Percentiles rank a stretch among this genome's conserved stretches.
These are phyloP conservation scores for Neodiprion lecontei DNA, from an alignment of 1,140 invertebrate species.

Conservation along the genomic window DNA sequence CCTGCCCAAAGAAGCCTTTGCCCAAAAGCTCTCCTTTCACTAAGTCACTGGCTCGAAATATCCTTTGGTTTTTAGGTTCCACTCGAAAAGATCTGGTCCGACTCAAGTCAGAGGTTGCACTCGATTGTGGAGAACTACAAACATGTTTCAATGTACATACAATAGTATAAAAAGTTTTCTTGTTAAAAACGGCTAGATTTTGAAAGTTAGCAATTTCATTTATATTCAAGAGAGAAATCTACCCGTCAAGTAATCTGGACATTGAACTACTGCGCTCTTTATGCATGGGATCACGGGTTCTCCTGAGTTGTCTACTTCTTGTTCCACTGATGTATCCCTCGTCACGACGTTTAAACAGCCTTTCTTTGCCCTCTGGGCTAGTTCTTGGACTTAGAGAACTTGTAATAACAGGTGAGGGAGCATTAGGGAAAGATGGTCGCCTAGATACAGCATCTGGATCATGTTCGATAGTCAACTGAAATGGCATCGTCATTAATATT, in stretches of 20 bases:
- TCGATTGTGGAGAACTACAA: slow-evolving; percentile 55
- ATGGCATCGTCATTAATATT: slow-evolving; percentile 20
- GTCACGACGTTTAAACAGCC: slow-evolving; percentile 74
- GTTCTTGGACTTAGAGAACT: slow-evolving; percentile 51
- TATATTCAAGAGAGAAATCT: slow-evolving; percentile 31
- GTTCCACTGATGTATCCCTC: slow-evolving; percentile 67
- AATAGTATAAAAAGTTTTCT: not conserved
- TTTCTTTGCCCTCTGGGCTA: slow-evolving; percentile 66
- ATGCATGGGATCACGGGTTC: slow-evolving; percentile 63
- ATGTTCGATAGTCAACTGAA: slow-evolving; percentile 85
- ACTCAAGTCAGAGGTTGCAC: slow-evolving; percentile 72
- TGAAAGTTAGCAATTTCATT: slow-evolving; percentile 18
- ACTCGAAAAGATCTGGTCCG: slow-evolving; percentile 88
- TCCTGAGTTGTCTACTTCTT: slow-evolving; percentile 64
- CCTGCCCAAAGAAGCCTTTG: slow-evolving; percentile 93
- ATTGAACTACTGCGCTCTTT: slow-evolving; percentile 87
- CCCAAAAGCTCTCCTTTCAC: slow-evolving; percentile 89
- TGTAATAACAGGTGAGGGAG: slow-evolving; percentile 52
- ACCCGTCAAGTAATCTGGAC: slow-evolving; percentile 83
- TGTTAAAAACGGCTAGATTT: not conserved
- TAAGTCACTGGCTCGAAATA: slow-evolving; percentile 89
- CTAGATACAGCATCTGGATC: slow-evolving; percentile 77
- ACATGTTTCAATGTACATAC: slow-evolving; percentile 10
- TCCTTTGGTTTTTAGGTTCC: slow-evolving; percentile 79
- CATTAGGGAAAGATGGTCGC: slow-evolving; percentile 53